Base-by-base conservation (phyloP, 92 coral and sea anemone genomes). In the Muricea muricata region DNA sequence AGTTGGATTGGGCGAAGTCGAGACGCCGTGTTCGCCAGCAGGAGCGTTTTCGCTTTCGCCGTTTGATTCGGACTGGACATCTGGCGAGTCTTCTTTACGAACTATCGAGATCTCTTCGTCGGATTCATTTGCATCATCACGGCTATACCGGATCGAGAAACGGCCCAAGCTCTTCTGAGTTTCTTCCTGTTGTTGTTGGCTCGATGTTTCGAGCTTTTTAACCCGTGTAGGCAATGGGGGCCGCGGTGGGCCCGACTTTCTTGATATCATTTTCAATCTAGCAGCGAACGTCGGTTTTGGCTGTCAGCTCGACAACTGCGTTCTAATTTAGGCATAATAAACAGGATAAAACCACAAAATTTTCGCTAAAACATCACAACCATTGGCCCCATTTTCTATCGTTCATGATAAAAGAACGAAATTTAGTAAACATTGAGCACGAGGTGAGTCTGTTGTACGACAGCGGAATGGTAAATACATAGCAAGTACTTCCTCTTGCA, bases 91-190 rank as follows among this genome's bases (percentile, higher is more conserved):
- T 2, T 82, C 91, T 80, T 92, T 90, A 14, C 99, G 99, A 23
- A 93, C 98, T 32, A 97, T 97, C 15, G 87, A 93, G 25, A 97
- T 97, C 85, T 97, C 99, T 66, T 97, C 99, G 28, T 97, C 99
- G 20, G 99, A 97, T 75, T 93, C 98, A 45, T 78, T 78, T 11
- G 83, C 83, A 35, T 78, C 83, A 71, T 78, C 83, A 2, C 83
- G 93, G 25, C 90, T 90, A 89, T 92, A 97, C n/a, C 99, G 93
- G 34, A 97, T 97, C 21, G 99, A 93, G 56, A 97, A 88, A 4
- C 93, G 88, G n/a, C 93, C 90, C 61, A 90, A 80, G 11, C 90
- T 88, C 40, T 90, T 90, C 14, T 80, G 65, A 75, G 73, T 65
- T 1, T 39, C 83, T 29, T 89, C 91, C 76, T 61, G 70, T 47